A percentile compares a stretch with the other conserved stretches of the same genome.
phyloP scores from a whole-genome alignment of 2,888 invertebrate species.

The Melanchra persicariae region DNA sequence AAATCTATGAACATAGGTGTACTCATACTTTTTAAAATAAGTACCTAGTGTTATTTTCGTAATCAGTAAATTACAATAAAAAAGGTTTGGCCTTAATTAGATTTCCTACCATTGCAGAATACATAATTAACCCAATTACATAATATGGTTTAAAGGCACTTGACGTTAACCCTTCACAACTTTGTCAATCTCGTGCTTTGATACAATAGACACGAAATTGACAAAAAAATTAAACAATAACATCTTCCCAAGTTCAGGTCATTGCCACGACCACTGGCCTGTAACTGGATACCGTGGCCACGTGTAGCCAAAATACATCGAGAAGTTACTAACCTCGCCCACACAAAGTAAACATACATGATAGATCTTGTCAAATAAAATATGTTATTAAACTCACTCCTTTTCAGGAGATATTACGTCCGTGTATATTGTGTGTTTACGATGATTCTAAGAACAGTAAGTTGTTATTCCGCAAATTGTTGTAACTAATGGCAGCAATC shows the following conservation, averaged over 20 bases:
- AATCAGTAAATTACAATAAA: no score
- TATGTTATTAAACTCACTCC: not conserved
- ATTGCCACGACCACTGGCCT: slow-evolving; percentile 24
- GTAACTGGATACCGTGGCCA: slow-evolving; percentile 22
- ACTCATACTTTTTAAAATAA: no score
- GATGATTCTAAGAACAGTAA: not conserved
- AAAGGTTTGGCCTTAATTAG: no score
- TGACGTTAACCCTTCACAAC: not conserved
- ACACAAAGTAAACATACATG: slow-evolving; percentile 22
- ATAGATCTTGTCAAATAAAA: slow-evolving; percentile 13
- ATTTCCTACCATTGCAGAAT: no score
- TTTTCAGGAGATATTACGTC: not conserved
- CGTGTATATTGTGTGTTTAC: not conserved
- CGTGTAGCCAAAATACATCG: slow-evolving; percentile 1
- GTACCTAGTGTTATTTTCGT: no score
- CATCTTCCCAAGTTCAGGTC: slow-evolving; percentile 5
- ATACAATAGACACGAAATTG: no score
- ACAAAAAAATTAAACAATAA: not conserved
- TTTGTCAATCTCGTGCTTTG: no score
- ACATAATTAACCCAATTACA: no score
- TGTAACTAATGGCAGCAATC: not conserved
- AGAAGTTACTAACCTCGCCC: not conserved
- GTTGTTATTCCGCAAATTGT: not conserved
- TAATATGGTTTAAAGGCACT: not conserved
- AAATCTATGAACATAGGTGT: no score